Percentiles rank a stretch among this genome's conserved stretches.
Conservation (phyloP, 2,113 vertebrate species). For the Siniperca knerii region DNA sequence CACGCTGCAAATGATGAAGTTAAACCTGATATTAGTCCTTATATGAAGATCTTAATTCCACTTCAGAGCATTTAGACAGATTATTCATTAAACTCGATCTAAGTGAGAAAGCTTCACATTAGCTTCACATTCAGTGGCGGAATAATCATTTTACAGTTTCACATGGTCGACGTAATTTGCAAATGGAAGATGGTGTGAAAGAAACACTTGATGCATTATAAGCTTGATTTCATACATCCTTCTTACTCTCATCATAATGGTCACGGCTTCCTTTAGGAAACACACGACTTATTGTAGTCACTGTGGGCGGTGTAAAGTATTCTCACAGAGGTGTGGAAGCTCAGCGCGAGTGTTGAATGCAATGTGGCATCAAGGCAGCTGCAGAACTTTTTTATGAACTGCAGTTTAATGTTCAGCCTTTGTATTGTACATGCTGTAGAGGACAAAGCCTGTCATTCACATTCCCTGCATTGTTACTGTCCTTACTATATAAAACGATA, state of each 20-base stretch:
- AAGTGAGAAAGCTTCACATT: constrained; percentile 41
- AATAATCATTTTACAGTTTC: constrained; percentile 41
- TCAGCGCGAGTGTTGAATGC: constrained; percentile 3
- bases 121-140: constrained; percentile 30
- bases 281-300: constrained; percentile 31
- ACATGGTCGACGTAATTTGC: constrained; percentile 2
- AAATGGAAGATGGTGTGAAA: constrained; percentile 14
- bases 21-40: constrained; percentile 30
- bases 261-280: constrained; percentile 8
- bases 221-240: constrained; percentile 35
- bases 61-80: constrained; percentile 43
- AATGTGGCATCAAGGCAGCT: neutral
- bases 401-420: constrained; percentile 28
- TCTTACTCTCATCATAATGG: constrained; percentile 4
- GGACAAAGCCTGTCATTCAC: constrained; percentile 54
- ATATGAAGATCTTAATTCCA: constrained; percentile 30
- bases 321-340: neutral
- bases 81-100: constrained; percentile 29
- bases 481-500: constrained; percentile 44
- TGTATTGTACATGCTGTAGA: constrained; percentile 14
- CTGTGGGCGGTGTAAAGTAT: neutral
- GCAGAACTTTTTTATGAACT: constrained; percentile 20
- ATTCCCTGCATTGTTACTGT: constrained; percentile 53
- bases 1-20: constrained; percentile 11
- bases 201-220: constrained; percentile 6